Evolutionary conservation across 2,888 invertebrate species (phyloP).

Genomic region (Dendrolimus houi): DNA sequence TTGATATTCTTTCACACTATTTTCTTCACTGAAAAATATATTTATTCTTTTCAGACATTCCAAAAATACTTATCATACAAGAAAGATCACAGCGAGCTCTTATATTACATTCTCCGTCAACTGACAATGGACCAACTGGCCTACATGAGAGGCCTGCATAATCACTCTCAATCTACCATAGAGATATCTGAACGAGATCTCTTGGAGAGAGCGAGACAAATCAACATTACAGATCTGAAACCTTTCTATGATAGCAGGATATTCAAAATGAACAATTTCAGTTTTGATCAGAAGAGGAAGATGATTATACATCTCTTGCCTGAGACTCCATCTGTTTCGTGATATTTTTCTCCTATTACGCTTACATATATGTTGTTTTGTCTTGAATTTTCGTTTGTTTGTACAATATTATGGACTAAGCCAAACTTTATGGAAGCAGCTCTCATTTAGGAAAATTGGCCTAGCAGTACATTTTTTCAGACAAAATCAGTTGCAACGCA

Average conservation of each 20-base stretch:
- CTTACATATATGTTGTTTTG: too few species aligned
- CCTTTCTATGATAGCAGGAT: conserved; percentile 94
- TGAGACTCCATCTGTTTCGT: conserved; percentile 58
- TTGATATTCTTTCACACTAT: not conserved
- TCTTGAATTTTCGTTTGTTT: too few species aligned
- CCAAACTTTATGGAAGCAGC: too few species aligned
- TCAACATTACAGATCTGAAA: conserved; percentile 91
- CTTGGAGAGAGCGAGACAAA: conserved; percentile 87
- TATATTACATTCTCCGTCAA: conserved; percentile 96
- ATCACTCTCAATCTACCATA: conserved; percentile 81
- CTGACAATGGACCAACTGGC: conserved; percentile 93
- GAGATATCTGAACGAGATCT: conserved; percentile 86
- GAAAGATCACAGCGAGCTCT: conserved; percentile 95
- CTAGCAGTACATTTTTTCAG: too few species aligned
- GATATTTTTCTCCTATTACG: conserved; percentile 5
- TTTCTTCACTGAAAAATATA: not conserved
- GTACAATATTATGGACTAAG: too few species aligned
- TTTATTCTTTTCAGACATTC: conserved; percentile 83
- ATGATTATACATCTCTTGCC: conserved; percentile 89
- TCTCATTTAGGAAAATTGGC: too few species aligned
- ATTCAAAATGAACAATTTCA: conserved; percentile 92
- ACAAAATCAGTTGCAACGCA: too few species aligned
- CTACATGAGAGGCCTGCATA: conserved; percentile 84
- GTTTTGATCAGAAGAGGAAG: conserved; percentile 88
- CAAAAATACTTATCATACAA: conserved; percentile 94